These are phyloP conservation scores for Pseudomyrmex dendroicus DNA, from an alignment of 1,140 invertebrate genomes.

Conservation along the genomic window DNA sequence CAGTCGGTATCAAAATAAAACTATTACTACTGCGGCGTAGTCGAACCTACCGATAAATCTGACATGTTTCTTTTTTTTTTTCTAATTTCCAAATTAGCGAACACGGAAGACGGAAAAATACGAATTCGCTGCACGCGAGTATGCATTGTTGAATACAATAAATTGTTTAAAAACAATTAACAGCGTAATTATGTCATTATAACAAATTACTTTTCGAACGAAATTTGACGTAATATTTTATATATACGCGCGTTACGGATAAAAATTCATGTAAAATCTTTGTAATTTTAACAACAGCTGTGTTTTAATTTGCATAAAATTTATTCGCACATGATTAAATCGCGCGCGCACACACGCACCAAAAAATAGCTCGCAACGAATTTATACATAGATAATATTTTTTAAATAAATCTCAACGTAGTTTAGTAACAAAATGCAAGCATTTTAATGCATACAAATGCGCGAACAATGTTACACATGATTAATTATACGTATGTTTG, in stretches of 20 bases:
- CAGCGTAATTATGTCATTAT: too few relatives aligned
- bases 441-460: conserved; percentile 28
- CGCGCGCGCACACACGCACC: background rate
- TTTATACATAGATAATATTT: conserved; percentile 37
- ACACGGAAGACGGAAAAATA: background rate
- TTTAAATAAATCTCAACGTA: conserved; percentile 40
- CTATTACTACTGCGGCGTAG: background rate
- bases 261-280: conserved; percentile 1
- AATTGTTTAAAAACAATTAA: too few relatives aligned
- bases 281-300: conserved; percentile 1
- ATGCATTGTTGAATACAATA: background rate
- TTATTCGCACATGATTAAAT: conserved; percentile 38
- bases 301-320: conserved; percentile 42
- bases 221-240: too few relatives aligned
- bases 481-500: background rate
- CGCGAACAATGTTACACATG: conserved; percentile 16
- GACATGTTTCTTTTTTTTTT: background rate
- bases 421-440: conserved; percentile 31
- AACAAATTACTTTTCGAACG: too few relatives aligned
- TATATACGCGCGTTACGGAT: too few relatives aligned
- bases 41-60: background rate
- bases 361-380: conserved; percentile 15
- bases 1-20: conserved; percentile 39
- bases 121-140: background rate
- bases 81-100: background rate